phyloP scores from a whole-genome alignment of 2,888 invertebrate genomes.

The Cryptocephalus moraei region DNA sequence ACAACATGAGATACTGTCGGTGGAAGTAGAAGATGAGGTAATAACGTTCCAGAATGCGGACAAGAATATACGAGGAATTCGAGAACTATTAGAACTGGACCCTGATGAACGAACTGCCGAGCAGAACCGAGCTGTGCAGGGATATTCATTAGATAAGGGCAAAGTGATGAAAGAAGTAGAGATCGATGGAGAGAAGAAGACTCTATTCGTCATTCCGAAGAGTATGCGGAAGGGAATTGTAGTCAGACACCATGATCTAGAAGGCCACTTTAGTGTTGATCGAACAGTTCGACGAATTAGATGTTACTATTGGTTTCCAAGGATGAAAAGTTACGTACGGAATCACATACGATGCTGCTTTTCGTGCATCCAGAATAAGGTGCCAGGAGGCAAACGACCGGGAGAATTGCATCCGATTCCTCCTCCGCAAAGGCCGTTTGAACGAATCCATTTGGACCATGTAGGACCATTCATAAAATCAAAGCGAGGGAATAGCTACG shows the following conservation, averaged over 20 bases:
- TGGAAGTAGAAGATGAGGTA: constrained; percentile 7
- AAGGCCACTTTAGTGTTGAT: constrained; percentile 10
- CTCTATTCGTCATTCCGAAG: constrained; percentile 12
- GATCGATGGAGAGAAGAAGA: constrained; percentile 4
- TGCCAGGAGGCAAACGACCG: constrained; percentile 7
- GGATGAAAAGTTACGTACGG: constrained; percentile 1
- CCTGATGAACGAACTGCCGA: constrained; percentile 2
- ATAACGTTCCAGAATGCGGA: constrained; percentile 9
- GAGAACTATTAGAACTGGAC: constrained; percentile 5
- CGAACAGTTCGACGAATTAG: constrained; percentile 5
- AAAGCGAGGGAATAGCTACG: constrained; percentile 6
- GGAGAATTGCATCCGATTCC: constrained; percentile 9
- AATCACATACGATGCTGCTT: constrained; percentile 11
- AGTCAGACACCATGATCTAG: constrained; percentile 10
- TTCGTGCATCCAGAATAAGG: constrained; percentile 9
- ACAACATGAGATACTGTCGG: constrained; percentile 5
- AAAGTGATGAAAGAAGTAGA: constrained; percentile 3
- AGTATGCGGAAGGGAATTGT: constrained; percentile 11
- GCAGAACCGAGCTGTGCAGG: constrained; percentile 6
- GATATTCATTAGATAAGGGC: constrained; percentile 8
- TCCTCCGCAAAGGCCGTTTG: constrained; percentile 7
- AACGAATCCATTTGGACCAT: constrained; percentile 11
- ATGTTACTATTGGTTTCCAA: too few species aligned
- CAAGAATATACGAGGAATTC: constrained; percentile 6
- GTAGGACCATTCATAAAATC: constrained; percentile 10